A percentile compares a stretch with the other conserved stretches of the same genome.
Conservation (phyloP, 2,888 invertebrate genomes). For the Yponomeuta cagnagella region DNA sequence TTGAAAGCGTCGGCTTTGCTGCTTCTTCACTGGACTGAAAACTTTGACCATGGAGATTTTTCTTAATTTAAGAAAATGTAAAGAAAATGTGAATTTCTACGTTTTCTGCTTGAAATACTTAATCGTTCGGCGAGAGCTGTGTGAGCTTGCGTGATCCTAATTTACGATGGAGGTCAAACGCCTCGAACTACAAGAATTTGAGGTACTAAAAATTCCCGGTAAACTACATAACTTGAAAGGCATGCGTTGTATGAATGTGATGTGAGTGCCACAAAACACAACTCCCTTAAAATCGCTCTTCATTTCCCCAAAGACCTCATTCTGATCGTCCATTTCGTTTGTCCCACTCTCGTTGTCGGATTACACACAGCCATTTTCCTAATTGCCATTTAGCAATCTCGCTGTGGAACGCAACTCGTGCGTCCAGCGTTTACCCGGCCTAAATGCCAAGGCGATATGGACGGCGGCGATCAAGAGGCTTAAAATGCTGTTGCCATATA, state of each 20-base stretch:
- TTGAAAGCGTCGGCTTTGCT: no score
- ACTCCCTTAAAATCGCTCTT: not conserved
- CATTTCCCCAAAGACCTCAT: slow-evolving; percentile 3
- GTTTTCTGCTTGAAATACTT: no score
- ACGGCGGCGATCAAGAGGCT: slow-evolving; percentile 38
- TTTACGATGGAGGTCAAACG: no score
- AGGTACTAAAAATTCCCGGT: no score
- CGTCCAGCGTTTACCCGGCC: slow-evolving; percentile 14
- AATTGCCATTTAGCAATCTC: slow-evolving; percentile 5
- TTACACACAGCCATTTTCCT: not conserved
- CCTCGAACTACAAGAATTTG: not conserved
- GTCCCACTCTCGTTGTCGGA: slow-evolving; percentile 5
- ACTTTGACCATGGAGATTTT: no score
- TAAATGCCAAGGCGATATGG: slow-evolving; percentile 61
- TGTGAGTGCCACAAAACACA: not conserved
- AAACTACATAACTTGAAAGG: no score
- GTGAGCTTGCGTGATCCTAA: no score
- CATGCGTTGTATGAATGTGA: no score
- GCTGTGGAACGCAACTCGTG: not conserved
- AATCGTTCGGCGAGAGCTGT: no score
- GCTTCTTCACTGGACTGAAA: no score
- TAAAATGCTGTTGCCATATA: slow-evolving; percentile 25
- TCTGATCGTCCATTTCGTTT: not conserved
- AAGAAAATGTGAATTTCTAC: no score
- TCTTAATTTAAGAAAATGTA: no score